Evolutionary conservation across 2,797 vertebrate genomes (phyloP).

Genomic region (Strix occidentalis): DNA sequence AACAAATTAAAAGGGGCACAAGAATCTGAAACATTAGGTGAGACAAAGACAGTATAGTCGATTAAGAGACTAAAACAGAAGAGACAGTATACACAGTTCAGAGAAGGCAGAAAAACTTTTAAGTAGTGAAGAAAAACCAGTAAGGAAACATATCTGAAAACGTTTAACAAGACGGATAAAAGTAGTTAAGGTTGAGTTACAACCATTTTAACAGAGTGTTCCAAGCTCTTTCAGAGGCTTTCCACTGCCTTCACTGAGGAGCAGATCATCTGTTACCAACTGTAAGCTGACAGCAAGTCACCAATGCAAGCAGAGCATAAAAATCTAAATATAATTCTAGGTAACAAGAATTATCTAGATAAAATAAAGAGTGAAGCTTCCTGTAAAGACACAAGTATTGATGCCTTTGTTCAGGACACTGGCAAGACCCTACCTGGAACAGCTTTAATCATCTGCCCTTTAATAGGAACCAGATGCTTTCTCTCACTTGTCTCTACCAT

Average conservation of each 20-base stretch:
- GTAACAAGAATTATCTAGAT: background rate
- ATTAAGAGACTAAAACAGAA: background rate
- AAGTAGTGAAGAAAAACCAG: background rate
- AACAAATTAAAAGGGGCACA: background rate
- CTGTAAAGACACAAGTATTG: background rate
- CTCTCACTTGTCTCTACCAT: background rate
- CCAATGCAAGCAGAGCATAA: background rate
- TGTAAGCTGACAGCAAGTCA: background rate
- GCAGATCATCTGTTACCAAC: background rate
- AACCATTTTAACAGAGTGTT: background rate
- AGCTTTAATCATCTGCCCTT: background rate
- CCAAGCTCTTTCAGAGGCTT: background rate
- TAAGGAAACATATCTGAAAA: background rate
- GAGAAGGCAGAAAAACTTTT: background rate
- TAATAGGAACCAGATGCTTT: background rate
- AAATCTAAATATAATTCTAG: background rate
- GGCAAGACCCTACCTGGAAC: background rate
- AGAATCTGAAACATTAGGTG: background rate
- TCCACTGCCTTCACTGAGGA: background rate
- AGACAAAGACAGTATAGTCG: fast-evolving
- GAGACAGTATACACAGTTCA: background rate
- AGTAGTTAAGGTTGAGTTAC: background rate
- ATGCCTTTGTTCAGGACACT: background rate
- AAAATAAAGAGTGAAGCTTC: background rate
- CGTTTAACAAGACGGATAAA: background rate